Evolutionary conservation across 2,888 invertebrate species (phyloP), one percentile per base, ranked within the genome.

Genomic region (Drosophila birchii): DNA sequence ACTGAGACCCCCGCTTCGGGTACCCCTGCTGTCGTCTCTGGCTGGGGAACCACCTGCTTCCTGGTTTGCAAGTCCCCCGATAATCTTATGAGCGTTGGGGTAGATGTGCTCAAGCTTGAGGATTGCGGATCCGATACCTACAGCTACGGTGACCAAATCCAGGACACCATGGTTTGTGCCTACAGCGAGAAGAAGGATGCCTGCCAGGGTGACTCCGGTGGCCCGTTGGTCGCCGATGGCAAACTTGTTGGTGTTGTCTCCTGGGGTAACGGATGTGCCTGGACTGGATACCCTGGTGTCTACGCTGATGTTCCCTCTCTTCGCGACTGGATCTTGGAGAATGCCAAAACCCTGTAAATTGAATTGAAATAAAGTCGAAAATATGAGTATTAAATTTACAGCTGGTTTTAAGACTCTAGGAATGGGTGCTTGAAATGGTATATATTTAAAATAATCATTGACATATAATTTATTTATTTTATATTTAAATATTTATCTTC

Each of bases 201-300:
- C 57, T 92, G 92, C 76, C 92, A 92, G 76, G 92, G 92, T 68
- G 92, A 93, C 66, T 92, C 91, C 4, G 93, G 93, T 73, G 93
- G 93, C n/a, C 93, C 93, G 56, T 64, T 92, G 75, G 91, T 90
- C 6, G 62, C 88, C 38, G 44, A 76, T 3, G 64, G 70, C 5
- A 7, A 82, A 61, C 80, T 90, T 6, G 86, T 91, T 4, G 93
- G 93, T 55, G 51, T 93, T 51, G 92, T 92, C 0, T 93, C 92
- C 12, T 93, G 92, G 91, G 93, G 93, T 39, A 69, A 57, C 16
- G 90, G 91, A 36, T 93, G 93, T 43, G 92, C 89, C 43, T 47
- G 51, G 45, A n/a, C 71, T 1, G 68, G 68, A 1, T 92, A 90
- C 64, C 92, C 92, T 11, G 92, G 92, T 14, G 92, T 92, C n/a